Evolutionary conservation across 2,797 vertebrate species (phyloP).

Genomic region (Enteromius argenteus): DNA sequence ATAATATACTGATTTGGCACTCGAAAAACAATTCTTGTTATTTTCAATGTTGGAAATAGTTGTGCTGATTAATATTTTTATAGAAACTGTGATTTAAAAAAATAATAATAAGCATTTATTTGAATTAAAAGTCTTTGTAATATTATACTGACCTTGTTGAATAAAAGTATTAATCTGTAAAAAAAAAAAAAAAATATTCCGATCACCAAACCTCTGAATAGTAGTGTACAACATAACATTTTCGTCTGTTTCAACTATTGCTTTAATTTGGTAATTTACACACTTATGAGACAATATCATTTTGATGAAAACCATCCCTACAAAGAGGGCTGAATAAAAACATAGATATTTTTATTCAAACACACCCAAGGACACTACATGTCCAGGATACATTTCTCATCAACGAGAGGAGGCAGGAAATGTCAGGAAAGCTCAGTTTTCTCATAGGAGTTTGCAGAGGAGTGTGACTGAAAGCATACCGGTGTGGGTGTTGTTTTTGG

Average conservation of each 20-base stretch:
- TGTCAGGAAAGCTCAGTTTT: constrained; percentile 40
- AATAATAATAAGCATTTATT: not conserved
- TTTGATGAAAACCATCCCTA: not conserved
- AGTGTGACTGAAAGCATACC: constrained; percentile 23
- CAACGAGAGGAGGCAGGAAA: constrained; percentile 28
- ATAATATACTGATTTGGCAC: too few species aligned
- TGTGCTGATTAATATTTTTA: not conserved
- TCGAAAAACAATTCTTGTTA: not conserved
- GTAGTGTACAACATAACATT: not conserved
- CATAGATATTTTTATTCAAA: constrained; percentile 37
- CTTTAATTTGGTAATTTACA: not conserved
- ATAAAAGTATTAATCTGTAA: not conserved
- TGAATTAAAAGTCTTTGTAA: not conserved
- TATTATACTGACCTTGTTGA: not conserved
- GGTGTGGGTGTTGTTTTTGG: constrained; percentile 21
- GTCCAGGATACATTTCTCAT: constrained; percentile 33
- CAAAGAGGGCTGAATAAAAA: not conserved
- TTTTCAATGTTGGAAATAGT: not conserved
- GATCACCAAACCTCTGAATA: not conserved
- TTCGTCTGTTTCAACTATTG: not conserved
- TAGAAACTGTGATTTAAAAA: not conserved
- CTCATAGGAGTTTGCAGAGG: constrained; percentile 32
- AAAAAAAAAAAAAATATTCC: not conserved
- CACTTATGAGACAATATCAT: constrained; percentile 1
- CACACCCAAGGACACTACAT: not conserved